Conservation (phyloP, 2,888 invertebrate genomes). For the Eupithecia tripunctaria region DNA sequence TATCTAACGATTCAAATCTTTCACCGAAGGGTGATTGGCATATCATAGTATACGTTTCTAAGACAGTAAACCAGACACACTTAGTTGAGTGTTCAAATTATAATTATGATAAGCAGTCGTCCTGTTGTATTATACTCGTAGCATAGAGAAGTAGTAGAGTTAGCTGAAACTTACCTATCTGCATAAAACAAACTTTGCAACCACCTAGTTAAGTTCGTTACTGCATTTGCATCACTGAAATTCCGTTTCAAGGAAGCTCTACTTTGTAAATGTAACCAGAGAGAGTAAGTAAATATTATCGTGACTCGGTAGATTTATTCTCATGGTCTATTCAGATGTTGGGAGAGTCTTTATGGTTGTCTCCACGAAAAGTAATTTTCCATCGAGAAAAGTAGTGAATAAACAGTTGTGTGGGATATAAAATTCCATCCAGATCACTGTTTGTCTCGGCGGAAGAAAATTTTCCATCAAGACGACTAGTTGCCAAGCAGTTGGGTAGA, state of each 20-base stretch:
- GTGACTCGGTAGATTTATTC: background rate
- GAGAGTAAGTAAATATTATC: background rate
- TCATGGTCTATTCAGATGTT: background rate
- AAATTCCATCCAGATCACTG: too few relatives aligned
- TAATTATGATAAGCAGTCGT: background rate
- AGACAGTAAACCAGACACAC: background rate
- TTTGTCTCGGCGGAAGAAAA: too few relatives aligned
- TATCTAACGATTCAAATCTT: too few relatives aligned
- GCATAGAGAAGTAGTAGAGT: background rate
- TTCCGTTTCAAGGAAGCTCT: constrained; percentile 7
- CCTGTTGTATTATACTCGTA: background rate
- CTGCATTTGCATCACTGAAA: constrained; percentile 19
- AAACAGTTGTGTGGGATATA: too few relatives aligned
- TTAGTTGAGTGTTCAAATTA: background rate
- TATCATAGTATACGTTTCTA: background rate
- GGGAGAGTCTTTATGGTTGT: too few relatives aligned
- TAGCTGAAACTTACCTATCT: constrained; percentile 26
- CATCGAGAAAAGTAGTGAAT: too few relatives aligned
- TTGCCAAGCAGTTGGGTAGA: too few relatives aligned
- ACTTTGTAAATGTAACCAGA: constrained; percentile 7
- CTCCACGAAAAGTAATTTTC: too few relatives aligned
- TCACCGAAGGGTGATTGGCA: too few relatives aligned
- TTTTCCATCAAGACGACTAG: too few relatives aligned
- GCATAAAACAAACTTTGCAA: constrained; percentile 26
- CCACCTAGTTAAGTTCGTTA: constrained; percentile 18